Evolutionary conservation across 2,113 vertebrate species (phyloP).

Genomic region (Mesoclemmys tuberculata): DNA sequence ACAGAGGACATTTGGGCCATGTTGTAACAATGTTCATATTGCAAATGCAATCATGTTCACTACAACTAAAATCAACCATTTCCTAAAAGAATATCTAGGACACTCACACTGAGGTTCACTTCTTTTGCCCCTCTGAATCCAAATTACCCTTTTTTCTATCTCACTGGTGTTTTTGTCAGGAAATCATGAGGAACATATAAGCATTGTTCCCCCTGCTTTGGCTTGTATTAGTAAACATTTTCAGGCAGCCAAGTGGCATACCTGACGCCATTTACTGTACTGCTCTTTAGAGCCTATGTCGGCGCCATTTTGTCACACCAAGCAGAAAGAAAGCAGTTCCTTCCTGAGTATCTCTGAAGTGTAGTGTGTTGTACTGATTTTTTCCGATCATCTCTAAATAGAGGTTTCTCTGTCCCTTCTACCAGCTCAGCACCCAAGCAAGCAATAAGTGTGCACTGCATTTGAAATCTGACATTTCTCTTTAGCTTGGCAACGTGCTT

Average conservation of each 20-base stretch:
- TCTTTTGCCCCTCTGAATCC: not conserved
- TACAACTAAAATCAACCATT: not conserved
- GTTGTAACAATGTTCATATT: not conserved
- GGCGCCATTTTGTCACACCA: slow-evolving; percentile 20
- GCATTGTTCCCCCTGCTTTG: not conserved
- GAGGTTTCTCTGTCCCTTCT: slow-evolving; percentile 30
- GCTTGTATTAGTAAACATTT: not conserved
- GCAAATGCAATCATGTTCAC: not conserved
- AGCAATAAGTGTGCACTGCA: slow-evolving; percentile 33
- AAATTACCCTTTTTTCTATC: not conserved
- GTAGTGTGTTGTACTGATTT: not conserved
- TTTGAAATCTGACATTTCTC: slow-evolving; percentile 37
- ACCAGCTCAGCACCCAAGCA: slow-evolving; percentile 10
- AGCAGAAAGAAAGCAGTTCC: not conserved
- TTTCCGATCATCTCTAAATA: slow-evolving; percentile 31
- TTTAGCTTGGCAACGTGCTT: slow-evolving; percentile 23
- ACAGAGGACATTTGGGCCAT: not conserved
- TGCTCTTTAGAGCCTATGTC: not conserved
- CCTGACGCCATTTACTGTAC: not conserved
- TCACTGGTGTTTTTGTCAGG: not conserved
- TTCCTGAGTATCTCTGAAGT: not conserved
- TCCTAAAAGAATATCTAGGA: not conserved
- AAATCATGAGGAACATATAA: not conserved
- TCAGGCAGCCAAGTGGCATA: not conserved
- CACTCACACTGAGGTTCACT: not conserved